A percentile compares a stretch with the other conserved stretches of the same genome.
Conservation (phyloP, 2,113 vertebrate genomes). For the Trichomycterus rosablanca region DNA sequence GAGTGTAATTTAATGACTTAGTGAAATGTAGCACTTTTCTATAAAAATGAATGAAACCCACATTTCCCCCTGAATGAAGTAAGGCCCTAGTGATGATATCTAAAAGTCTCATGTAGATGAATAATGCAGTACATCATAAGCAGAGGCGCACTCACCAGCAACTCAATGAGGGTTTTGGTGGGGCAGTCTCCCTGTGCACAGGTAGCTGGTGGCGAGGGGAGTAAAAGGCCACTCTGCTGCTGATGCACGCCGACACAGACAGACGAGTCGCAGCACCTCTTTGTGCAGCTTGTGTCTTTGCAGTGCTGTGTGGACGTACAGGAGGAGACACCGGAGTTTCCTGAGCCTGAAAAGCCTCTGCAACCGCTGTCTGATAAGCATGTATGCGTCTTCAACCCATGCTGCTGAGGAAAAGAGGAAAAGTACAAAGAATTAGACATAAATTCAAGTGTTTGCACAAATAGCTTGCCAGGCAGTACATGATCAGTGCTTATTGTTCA, state of each 20-base stretch:
- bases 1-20: too few species aligned
- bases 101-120: too few species aligned
- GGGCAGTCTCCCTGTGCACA: conserved; percentile 67
- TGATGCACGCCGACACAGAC: conserved; percentile 77
- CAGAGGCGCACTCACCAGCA: conserved; percentile 85
- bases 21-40: too few species aligned
- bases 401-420: neutral
- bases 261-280: conserved; percentile 68
- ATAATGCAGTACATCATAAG: too few species aligned
- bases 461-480: too few species aligned
- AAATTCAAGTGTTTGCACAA: neutral
- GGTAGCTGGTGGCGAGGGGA: conserved; percentile 60
- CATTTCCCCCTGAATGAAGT: too few species aligned
- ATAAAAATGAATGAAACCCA: too few species aligned
- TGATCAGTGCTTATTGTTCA: too few species aligned
- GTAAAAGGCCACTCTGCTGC: conserved; percentile 58
- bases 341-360: conserved; percentile 50
- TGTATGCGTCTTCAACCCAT: conserved; percentile 42
- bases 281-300: conserved; percentile 74
- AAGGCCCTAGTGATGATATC: too few species aligned
- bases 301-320: conserved; percentile 54
- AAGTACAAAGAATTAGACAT: neutral
- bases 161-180: conserved; percentile 84
- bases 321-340: neutral
- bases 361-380: conserved; percentile 67